A percentile compares a stretch with the other conserved stretches of the same genome.
phyloP scores from a whole-genome alignment of 2,888 invertebrate species.

The Drosophila conformis region DNA sequence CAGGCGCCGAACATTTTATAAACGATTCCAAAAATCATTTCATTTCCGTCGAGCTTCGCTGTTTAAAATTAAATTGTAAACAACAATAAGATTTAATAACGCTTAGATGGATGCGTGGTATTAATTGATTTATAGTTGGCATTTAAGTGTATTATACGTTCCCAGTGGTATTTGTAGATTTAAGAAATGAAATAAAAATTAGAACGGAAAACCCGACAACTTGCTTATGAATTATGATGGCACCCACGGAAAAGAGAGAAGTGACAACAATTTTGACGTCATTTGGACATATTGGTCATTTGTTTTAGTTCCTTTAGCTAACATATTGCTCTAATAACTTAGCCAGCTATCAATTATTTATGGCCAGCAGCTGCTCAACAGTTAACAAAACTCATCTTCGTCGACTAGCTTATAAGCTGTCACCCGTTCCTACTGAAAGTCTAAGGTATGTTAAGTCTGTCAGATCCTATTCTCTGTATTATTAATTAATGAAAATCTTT shows the following conservation, averaged over 20 bases:
- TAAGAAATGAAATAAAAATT: not conserved
- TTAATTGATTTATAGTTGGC: conserved; percentile 65
- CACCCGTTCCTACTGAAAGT: not conserved
- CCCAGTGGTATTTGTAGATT: not conserved
- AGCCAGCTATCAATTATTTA: conserved; percentile 22
- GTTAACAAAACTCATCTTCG: not conserved
- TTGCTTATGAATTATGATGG: conserved; percentile 54
- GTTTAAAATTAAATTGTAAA: conserved; percentile 54
- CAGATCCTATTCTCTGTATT: too few species aligned
- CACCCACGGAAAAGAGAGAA: not conserved
- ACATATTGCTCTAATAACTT: conserved; percentile 54
- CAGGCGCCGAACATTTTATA: conserved; percentile 66
- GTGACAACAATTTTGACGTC: conserved; percentile 67
- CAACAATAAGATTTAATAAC: conserved; percentile 54
- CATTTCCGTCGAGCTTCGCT: conserved; percentile 52
- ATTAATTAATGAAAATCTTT: not conserved
- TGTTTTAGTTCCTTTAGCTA: conserved; percentile 50
- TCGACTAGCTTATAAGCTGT: too few species aligned
- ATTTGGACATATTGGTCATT: conserved; percentile 73
- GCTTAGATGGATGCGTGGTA: conserved; percentile 18
- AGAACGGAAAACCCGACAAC: conserved; percentile 1
- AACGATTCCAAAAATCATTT: conserved; percentile 78
- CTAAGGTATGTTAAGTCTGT: not conserved
- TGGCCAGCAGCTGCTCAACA: conserved; percentile 39
- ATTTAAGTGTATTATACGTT: conserved; percentile 25